Base-by-base conservation (phyloP, 2,888 invertebrate genomes). In the Leptarthrus brevirostris region DNA sequence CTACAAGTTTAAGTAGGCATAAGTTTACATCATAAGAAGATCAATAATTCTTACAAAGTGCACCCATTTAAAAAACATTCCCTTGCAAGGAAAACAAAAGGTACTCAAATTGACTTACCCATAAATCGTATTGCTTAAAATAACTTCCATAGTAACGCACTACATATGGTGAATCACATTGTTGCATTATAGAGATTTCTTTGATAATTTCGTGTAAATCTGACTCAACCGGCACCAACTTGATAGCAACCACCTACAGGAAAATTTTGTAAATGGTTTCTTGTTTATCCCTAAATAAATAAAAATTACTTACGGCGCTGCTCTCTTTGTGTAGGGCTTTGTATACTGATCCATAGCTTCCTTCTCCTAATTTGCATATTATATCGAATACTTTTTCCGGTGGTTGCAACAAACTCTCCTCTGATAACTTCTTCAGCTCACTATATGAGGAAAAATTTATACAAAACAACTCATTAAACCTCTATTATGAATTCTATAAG, bases 141-240 rank as follows among this genome's bases (percentile, higher is more conserved):
- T 99, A 99, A 86, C 97, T 98, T 83, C 99, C 99, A 87, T 98
- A 99, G 86, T 99, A 99, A 86, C 99, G 98, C 81, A 99, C 99
- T 79, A 99, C 98, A 87, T 95, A 98, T 49, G 96, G 96, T 81
- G 96, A 96, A 89, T 99, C 98, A 87, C 99, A 99, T 87, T 99
- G 98, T 88, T 99, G 99, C 99, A 99, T 99, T 82, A 99, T 99
- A 79, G 97, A 98, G 83, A 99, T 99, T 89, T 99, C 99, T 87
- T 98, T 98, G 83, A 98, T 98, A 82, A 98, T 98, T 89, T 98
- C 98, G 86, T 98, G 97, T 79, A 98, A 90, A 87, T 99, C 98
- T 2, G 98, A 98, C 86, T 99, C 98, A 61, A 99, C 98, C 54
- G 98, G 98, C 80, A 98, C 97, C 88, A 98, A 95, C 86, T 99